A percentile compares a stretch with the other conserved stretches of the same genome.
Evolutionary conservation across 2,888 invertebrate genomes (phyloP).

Genomic region (Vanessa cardui): DNA sequence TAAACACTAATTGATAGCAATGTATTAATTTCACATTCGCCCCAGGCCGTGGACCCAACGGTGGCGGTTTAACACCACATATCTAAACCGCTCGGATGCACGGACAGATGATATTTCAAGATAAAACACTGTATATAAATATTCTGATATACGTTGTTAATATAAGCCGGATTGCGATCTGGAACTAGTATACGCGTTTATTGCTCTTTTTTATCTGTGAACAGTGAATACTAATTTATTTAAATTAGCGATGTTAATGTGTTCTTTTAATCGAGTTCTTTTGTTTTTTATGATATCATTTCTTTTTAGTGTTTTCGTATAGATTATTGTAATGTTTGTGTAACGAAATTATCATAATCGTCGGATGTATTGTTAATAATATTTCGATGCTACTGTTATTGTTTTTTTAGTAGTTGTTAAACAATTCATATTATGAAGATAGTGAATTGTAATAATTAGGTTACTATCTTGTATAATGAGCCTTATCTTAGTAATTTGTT

Average conservation of each 20-base stretch:
- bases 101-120: constrained; percentile 62
- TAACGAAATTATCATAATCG: no score
- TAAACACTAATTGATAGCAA: constrained; percentile 41
- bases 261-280: no score
- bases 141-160: constrained; percentile 40
- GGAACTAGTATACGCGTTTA: not conserved
- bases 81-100: constrained; percentile 40
- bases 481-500: no score
- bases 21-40: constrained; percentile 47
- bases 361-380: no score
- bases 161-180: not conserved
- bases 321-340: no score
- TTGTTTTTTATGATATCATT: no score
- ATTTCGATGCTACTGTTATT: no score
- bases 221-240: not conserved
- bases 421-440: no score
- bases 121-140: constrained; percentile 55
- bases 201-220: constrained; percentile 4
- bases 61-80: constrained; percentile 43
- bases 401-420: no score
- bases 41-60: constrained; percentile 26
- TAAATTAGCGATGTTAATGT: not conserved
- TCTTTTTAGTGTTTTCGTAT: no score
- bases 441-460: no score
- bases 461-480: no score